Conservation (phyloP, 2,888 invertebrate genomes). For the Clusia tigrina region DNA sequence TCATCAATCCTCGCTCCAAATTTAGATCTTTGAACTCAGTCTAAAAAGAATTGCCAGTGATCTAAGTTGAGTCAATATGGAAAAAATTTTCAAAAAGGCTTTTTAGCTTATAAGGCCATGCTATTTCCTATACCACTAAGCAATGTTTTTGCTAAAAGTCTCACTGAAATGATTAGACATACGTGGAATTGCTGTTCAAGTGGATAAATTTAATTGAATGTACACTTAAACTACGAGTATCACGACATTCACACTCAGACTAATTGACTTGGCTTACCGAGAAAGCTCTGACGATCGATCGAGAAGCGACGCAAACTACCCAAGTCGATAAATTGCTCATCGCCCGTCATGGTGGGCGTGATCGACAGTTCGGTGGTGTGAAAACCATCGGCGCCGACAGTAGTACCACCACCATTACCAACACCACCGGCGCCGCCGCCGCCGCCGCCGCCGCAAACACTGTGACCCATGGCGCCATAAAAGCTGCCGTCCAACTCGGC, state of each 20-base stretch:
- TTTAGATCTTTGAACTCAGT: too few relatives aligned
- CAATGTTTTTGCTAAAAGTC: too few relatives aligned
- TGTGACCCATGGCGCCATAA: slow-evolving; percentile 48
- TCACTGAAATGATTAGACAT: too few relatives aligned
- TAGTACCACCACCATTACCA: slow-evolving; percentile 37
- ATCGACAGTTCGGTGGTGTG: slow-evolving; percentile 62
- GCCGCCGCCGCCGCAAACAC: slow-evolving; percentile 32
- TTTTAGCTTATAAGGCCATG: too few relatives aligned
- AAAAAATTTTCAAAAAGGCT: too few relatives aligned
- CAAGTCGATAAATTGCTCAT: slow-evolving; percentile 62
- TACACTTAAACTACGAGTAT: too few relatives aligned
- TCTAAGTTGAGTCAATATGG: too few relatives aligned
- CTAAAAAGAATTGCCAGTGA: too few relatives aligned
- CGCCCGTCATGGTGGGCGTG: slow-evolving; percentile 58
- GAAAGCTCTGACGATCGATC: slow-evolving; percentile 63
- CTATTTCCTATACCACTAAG: too few relatives aligned
- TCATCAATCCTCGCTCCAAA: too few relatives aligned
- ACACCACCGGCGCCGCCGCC: slow-evolving; percentile 35
- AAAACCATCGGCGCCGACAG: slow-evolving; percentile 42
- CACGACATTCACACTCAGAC: slow-evolving; percentile 20
- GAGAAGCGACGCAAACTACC: slow-evolving; percentile 62
- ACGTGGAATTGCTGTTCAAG: too few relatives aligned
- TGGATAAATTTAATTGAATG: too few relatives aligned
- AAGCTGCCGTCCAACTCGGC: slow-evolving; percentile 58
- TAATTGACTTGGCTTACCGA: slow-evolving; percentile 53